Conservation (phyloP, 2,113 vertebrate genomes). For the Okapia johnstoni region DNA sequence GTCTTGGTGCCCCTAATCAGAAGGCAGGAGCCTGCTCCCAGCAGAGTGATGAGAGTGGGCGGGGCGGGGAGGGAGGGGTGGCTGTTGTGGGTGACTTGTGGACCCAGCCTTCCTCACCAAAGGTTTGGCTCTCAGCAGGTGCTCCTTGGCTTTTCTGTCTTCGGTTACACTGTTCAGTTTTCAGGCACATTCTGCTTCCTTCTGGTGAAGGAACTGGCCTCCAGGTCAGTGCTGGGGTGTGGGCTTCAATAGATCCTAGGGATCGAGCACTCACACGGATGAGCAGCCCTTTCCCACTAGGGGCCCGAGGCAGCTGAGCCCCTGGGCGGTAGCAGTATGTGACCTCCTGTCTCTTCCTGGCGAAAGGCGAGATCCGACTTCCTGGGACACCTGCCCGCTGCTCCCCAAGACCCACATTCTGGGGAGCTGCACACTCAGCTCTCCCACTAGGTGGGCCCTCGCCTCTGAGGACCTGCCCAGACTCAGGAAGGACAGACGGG, state of each 20-base stretch:
- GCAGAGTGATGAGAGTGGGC: background rate
- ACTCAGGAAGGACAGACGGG: rapidly evolving
- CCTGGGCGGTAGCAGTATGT: rapidly evolving
- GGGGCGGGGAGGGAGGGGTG: rapidly evolving
- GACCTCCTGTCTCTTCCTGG: background rate
- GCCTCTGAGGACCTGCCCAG: background rate
- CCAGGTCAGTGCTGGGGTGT: background rate
- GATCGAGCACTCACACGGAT: rapidly evolving
- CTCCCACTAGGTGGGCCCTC: rapidly evolving
- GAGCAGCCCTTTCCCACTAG: background rate
- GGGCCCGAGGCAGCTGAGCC: background rate
- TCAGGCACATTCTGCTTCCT: background rate
- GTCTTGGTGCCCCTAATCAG: rapidly evolving
- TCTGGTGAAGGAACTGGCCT: background rate
- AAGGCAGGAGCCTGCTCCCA: background rate
- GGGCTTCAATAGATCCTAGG: rapidly evolving
- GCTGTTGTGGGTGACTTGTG: rapidly evolving
- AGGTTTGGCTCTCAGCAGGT: rapidly evolving
- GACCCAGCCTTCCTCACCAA: background rate
- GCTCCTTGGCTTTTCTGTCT: background rate
- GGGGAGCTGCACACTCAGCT: background rate
- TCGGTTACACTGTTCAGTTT: rapidly evolving
- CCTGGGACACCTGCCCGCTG: rapidly evolving
- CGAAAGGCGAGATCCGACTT: rapidly evolving
- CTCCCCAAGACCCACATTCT: too few relatives aligned